Percentiles rank a stretch among this genome's conserved stretches.
phyloP scores from a whole-genome alignment of 2,797 vertebrate genomes.

The Neosalanx taihuensis region DNA sequence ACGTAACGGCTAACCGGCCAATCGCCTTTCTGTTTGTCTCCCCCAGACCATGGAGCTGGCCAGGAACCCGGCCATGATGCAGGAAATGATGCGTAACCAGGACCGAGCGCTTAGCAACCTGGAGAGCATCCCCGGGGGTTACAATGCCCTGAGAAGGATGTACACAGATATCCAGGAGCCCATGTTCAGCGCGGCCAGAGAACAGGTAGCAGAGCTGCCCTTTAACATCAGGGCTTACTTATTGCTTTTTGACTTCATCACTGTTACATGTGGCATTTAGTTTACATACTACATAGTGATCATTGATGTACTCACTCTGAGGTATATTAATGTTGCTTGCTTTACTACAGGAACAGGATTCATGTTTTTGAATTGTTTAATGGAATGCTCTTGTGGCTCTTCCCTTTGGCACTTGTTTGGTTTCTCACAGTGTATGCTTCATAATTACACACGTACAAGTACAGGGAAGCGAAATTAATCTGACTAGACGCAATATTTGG shows the following conservation, averaged over 20 bases:
- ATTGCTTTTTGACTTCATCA: neutral
- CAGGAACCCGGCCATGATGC: constrained; percentile 99
- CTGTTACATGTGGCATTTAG: neutral
- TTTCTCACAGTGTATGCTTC: too few relatives aligned
- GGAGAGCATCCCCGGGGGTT: constrained; percentile 97
- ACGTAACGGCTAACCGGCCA: too few relatives aligned
- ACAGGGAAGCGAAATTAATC: too few relatives aligned
- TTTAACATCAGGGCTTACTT: neutral
- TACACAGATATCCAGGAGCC: constrained; percentile 99
- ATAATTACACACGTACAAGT: too few relatives aligned
- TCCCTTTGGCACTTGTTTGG: too few relatives aligned
- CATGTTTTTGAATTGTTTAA: too few relatives aligned
- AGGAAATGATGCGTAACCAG: constrained; percentile 99
- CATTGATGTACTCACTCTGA: neutral
- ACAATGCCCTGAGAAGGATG: constrained; percentile 96
- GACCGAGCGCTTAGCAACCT: constrained; percentile 97
- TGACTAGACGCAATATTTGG: too few relatives aligned
- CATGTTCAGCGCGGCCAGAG: constrained; percentile 96
- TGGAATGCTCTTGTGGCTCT: too few relatives aligned
- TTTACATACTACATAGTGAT: neutral
- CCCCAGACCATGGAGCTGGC: constrained; percentile 97
- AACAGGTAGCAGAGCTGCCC: constrained; percentile 79
- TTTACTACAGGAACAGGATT: too few relatives aligned
- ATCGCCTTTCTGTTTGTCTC: neutral
- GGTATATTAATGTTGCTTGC: too few relatives aligned